Conservation (phyloP, 1,140 invertebrate species). For the Apis dorsata region DNA sequence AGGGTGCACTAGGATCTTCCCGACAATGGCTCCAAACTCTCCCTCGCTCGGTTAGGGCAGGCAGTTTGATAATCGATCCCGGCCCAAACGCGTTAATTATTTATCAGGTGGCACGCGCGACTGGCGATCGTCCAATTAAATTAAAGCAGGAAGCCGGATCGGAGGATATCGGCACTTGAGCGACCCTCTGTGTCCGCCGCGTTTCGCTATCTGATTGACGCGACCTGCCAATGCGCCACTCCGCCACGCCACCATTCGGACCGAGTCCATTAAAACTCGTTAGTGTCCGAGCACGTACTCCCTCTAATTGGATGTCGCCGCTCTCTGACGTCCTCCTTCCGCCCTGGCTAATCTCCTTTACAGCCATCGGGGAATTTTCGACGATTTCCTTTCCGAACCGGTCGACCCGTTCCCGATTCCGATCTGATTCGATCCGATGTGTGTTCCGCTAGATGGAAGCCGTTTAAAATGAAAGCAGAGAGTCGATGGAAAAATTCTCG, state of each 20-base stretch:
- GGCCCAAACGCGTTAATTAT: slow-evolving; percentile 70
- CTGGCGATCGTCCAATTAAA: slow-evolving; percentile 71
- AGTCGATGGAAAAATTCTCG: too few relatives aligned
- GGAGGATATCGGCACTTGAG: slow-evolving; percentile 63
- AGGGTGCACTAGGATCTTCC: too few relatives aligned
- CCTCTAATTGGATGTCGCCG: slow-evolving; percentile 56
- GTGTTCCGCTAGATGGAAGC: too few relatives aligned
- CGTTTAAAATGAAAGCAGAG: not conserved
- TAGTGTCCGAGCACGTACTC: slow-evolving; percentile 55
- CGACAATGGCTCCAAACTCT: too few relatives aligned
- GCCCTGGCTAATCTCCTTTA: slow-evolving; percentile 5
- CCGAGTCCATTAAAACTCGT: slow-evolving; percentile 65
- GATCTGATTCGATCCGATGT: not conserved
- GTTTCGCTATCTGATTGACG: slow-evolving; percentile 68
- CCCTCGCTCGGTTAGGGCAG: not conserved
- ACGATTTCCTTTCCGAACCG: not conserved
- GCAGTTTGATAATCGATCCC: slow-evolving; percentile 66
- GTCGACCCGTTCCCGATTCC: too few relatives aligned
- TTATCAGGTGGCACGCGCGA: slow-evolving; percentile 70
- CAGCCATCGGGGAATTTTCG: slow-evolving; percentile 6
- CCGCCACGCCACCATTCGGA: slow-evolving; percentile 50
- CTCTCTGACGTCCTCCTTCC: slow-evolving; percentile 15
- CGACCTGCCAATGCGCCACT: slow-evolving; percentile 63
- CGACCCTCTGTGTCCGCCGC: slow-evolving; percentile 57
- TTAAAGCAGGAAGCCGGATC: slow-evolving; percentile 70